Conservation (phyloP, 2,113 vertebrate genomes). For the Guaruba guarouba region DNA sequence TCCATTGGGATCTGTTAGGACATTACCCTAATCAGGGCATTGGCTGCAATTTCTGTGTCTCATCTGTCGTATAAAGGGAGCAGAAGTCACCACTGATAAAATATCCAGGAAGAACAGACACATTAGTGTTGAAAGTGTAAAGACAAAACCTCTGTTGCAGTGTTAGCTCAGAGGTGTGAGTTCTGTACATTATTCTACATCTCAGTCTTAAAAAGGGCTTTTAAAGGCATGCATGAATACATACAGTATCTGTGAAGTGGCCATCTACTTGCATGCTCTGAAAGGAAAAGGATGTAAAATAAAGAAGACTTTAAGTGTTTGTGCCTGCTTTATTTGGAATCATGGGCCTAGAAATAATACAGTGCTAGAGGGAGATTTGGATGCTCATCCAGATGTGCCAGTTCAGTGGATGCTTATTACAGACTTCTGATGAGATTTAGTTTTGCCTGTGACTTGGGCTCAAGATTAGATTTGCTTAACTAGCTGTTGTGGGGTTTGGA, state of each 20-base stretch:
- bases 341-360: background rate
- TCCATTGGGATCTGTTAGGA: background rate
- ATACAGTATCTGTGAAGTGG: background rate
- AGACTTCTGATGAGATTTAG: background rate
- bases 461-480: background rate
- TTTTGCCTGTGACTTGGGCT: background rate
- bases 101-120: background rate
- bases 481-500: background rate
- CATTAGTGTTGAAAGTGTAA: background rate
- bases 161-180: background rate
- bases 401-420: background rate
- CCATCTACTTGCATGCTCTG: background rate
- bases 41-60: background rate
- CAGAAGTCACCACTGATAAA: background rate
- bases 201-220: background rate
- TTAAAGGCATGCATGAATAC: background rate
- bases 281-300: background rate
- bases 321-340: background rate
- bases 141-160: background rate
- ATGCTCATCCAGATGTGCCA: background rate
- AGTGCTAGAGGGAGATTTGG: background rate
- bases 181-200: background rate
- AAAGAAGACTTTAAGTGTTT: background rate
- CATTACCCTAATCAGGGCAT: rapidly evolving
- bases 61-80: background rate